Base-by-base conservation (phyloP, 1,140 invertebrate genomes). In the Wiebesia pumilae region DNA sequence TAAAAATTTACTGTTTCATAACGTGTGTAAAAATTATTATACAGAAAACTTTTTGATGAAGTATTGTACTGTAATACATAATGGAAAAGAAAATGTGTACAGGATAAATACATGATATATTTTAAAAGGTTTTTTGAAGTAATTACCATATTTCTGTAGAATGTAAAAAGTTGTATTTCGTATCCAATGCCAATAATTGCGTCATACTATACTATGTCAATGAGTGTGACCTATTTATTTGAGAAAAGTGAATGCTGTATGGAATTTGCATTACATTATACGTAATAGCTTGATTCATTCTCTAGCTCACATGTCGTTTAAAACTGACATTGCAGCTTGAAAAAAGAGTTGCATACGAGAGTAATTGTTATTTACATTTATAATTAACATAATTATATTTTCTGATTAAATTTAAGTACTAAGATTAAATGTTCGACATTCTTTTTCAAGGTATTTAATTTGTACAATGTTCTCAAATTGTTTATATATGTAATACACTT, bases 91-190 rank as follows among this genome's bases (percentile, higher is more conserved):
- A 85, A 54, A 62, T 24, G 3, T 81, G 47, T 81, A 81, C 19
- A 85, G 67, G 6, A 69, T 85, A 85, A 81, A 80, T 81, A 62
- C 9, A 85, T 62, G 33, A 62, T 81, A 75, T 81, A 85, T 85
- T 85, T 85, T 81, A 65, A 80, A 43, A 43, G 19, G 27, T 69
- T 51, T 43, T 81, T 35, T 27, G 16, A 19, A 16, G 30, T 69
- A 69, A 69, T 35, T 35, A 16, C 35, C 0, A 69, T 69, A 2
- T 35, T 69, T 16, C 4, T 43, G 19, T 80, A 3, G 3, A 73
- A 47, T 40, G 47, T 62, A 81, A 81, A 65, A 51, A 77, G 1
- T 67, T 19, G 35, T 10, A 73, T 86, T 71, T 77, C 38, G 33
- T 73, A 81, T 81, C 71, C 21, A 58, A 43, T 27, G 27, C 19